phyloP scores from a whole-genome alignment of 2,888 invertebrate genomes.

The Aphodius granarius region DNA sequence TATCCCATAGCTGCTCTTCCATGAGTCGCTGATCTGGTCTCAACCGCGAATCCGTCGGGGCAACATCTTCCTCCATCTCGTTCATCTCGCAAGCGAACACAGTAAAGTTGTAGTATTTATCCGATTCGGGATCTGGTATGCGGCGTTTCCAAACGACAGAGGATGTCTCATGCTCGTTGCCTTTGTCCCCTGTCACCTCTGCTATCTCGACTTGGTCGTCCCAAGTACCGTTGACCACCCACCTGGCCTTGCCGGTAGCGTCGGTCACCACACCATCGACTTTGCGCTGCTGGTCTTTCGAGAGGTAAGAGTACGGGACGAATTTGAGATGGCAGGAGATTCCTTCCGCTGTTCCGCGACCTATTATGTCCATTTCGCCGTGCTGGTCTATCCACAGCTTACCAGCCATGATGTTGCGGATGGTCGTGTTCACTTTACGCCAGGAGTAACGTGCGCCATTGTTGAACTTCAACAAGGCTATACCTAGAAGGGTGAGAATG shows the following conservation, averaged over 20 bases:
- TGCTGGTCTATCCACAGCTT: constrained; percentile 99
- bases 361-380: constrained; percentile 97
- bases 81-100: constrained; percentile 94
- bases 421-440: constrained; percentile 98
- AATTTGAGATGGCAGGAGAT: constrained; percentile 97
- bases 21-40: constrained; percentile 97
- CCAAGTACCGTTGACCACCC: constrained; percentile 87
- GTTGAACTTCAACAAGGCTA: constrained; percentile 69
- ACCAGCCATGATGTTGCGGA: constrained; percentile 99
- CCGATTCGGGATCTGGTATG: constrained; percentile 68
- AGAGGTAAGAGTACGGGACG: constrained; percentile 98
- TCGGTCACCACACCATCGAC: constrained; percentile 82
- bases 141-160: constrained; percentile 85
- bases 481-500: constrained; percentile 69
- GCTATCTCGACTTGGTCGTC: constrained; percentile 95
- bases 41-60: constrained; percentile 90
- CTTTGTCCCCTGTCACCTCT: constrained; percentile 72
- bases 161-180: constrained; percentile 87
- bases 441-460: constrained; percentile 91
- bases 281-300: constrained; percentile 90
- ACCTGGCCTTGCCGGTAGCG: constrained; percentile 70
- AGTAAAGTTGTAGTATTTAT: constrained; percentile 92
- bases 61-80: constrained; percentile 88
- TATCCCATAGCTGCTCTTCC: constrained; percentile 93
- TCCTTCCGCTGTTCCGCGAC: constrained; percentile 81